A percentile compares a stretch with the other conserved stretches of the same genome.
Evolutionary conservation across 2,888 invertebrate genomes (phyloP).

Genomic region (Tenthredo livida): DNA sequence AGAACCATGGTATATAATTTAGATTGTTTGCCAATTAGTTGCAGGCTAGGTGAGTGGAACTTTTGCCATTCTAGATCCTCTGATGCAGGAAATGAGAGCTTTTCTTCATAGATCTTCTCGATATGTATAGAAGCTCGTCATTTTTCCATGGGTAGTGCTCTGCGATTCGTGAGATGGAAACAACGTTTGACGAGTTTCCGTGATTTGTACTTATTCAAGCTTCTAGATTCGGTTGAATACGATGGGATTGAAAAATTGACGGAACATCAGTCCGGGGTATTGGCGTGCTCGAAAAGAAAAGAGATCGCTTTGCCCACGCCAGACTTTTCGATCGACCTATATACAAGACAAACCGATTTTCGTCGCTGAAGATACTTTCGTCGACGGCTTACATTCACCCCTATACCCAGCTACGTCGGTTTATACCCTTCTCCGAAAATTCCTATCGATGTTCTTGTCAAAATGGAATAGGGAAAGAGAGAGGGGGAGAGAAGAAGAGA

Average conservation of each 20-base stretch:
- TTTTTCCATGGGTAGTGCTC: background rate
- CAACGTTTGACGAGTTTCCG: background rate
- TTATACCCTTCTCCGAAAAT: slow-evolving; percentile 7
- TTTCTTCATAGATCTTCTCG: background rate
- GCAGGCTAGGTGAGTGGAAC: background rate
- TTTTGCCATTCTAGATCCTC: background rate
- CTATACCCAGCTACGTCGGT: background rate
- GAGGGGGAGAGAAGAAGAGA: background rate
- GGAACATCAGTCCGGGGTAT: slow-evolving; percentile 3
- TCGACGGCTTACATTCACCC: slow-evolving; percentile 20
- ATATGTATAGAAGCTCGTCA: background rate
- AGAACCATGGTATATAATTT: background rate
- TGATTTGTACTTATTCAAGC: slow-evolving; percentile 6
- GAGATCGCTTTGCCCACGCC: slow-evolving; percentile 25
- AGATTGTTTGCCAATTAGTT: background rate
- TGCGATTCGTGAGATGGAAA: background rate
- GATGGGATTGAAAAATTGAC: slow-evolving; percentile 14
- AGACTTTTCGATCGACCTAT: slow-evolving; percentile 43
- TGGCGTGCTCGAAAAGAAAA: background rate
- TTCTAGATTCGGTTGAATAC: slow-evolving; percentile 31
- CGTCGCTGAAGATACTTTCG: slow-evolving; percentile 29
- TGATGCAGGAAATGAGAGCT: background rate
- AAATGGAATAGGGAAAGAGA: background rate
- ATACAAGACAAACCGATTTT: slow-evolving; percentile 42
- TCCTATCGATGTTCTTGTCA: slow-evolving; percentile 6